Base-by-base conservation (phyloP, 1,140 invertebrate genomes). In the Patella vulgata region DNA sequence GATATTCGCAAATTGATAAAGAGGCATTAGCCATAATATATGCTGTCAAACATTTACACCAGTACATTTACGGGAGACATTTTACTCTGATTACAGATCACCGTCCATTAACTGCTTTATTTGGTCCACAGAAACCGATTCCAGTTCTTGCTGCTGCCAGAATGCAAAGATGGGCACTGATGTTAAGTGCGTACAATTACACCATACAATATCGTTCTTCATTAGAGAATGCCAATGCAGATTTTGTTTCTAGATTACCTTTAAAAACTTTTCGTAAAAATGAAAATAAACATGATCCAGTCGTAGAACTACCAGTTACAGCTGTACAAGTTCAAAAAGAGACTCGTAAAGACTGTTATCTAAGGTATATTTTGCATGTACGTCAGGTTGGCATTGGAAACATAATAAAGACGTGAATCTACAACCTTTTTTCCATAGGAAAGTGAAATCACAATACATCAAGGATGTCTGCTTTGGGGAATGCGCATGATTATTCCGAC, bases 21-120 rank as follows among this genome's bases (percentile, higher is more conserved):
- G 87, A 90, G 77, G 85, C 83, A 9, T 66, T 87, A 17, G 81
- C 82, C 2, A 82, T 89, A 11, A 61, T 88, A 1, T 88, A 78
- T 71, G 84, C 81, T 4, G 78, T 89, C 5, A 81, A 82, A 58
- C 85, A 86, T 70, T 89, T 88, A 73, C 78, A 87, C 33, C 68
- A 86, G 39, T 89, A 85, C 68, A n/a, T 88, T 3, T 85, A 74
- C 73, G 87, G 83, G 48, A 68, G 73, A 44, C 55, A 65, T 9
- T 78, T 81, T 50, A 70, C 58, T 23, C 46, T 83, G 5, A 42
- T 71, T 19, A 84, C 75, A n/a, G 84, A 85, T 61, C 81, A 85
- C 43, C 74, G 83, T 63, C 77, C 82, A 4, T 57, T 85, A 21
- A 72, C 36, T 36, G 48, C 17, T n/a, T n/a, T n/a, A n/a, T n/a